Evolutionary conservation across 2,113 vertebrate species (phyloP), one percentile per base, ranked within the genome.

Genomic region (Oxygymnocypris stewartii): DNA sequence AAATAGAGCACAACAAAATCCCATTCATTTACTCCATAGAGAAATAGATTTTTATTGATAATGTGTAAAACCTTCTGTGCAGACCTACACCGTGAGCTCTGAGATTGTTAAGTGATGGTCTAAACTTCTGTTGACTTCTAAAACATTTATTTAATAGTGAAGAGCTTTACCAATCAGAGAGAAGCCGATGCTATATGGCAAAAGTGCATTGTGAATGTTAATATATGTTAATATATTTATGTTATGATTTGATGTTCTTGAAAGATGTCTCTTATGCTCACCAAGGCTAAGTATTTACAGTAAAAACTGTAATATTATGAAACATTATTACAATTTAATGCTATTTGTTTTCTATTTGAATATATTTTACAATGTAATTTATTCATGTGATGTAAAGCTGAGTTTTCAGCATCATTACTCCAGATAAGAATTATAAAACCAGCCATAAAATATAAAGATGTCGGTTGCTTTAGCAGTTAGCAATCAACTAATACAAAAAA

Each of bases 31-130:
- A 51, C 16, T 54, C 44, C 76, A 35, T 35, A 20, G 47, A 78
- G 47, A 78, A 54, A 78, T 20, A 0, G 49, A 78, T 54, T 76
- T 76, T 49, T 76, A 14, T 5, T 28, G 12, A 75, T 75, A 75
- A 75, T 75, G 73, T 75, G 14, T 75, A 75, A 75, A 47, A 1
- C 42, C 12, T 28, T 76, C 40, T 25, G 73, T n/a, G n/a, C 73
- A 47, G n/a, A 49, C 42, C 23, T 76, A 14, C 28, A 31, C 73
- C 6, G 1, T 76, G 40, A 47, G 73, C 73, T 47, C 73, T 47
- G 73, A 76, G 42, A 28, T 49, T n/a, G 71, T 74, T 49, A 76
- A 76, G 42, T 25, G 42, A 76, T 49, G 73, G 73, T 44, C 11
- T 76, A 14, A 76, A 47, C 40, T 44, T 47, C 40, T 74, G 37